Evolutionary conservation across 2,113 vertebrate species (phyloP).

Genomic region (Hippoglossus stenolepis): DNA sequence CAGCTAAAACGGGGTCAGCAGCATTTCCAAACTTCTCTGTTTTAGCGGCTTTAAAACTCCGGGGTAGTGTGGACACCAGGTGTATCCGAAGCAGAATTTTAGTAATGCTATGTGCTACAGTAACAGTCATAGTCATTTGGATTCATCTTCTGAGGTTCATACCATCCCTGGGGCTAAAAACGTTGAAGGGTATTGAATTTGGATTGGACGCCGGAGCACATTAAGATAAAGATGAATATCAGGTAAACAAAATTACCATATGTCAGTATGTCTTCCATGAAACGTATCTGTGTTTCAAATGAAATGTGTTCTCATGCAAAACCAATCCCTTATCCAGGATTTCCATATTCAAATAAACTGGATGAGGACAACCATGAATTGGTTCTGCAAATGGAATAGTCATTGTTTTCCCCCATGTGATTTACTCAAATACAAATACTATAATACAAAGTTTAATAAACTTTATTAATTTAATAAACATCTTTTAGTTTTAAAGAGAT

Average conservation of each 20-base stretch:
- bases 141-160: slow-evolving; percentile 8
- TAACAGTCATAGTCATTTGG: no score
- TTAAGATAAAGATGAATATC: background rate
- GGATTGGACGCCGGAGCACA: background rate
- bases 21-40: no score
- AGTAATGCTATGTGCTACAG: no score
- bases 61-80: background rate
- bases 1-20: no score
- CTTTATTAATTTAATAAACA: background rate
- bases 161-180: background rate
- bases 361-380: background rate
- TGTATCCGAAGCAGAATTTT: background rate
- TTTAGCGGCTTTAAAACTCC: no score
- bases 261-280: background rate
- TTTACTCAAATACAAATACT: background rate
- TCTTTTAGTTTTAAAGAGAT: background rate
- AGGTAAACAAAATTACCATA: background rate
- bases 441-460: no score
- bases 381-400: background rate
- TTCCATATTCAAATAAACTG: slow-evolving; percentile 9
- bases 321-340: background rate
- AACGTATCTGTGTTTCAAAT: background rate
- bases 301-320: background rate
- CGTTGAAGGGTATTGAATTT: slow-evolving; percentile 6
- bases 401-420: background rate